Percentiles rank a stretch among this genome's conserved stretches.
These are phyloP conservation scores for Drosophila setifemur DNA, from an alignment of 1,140 invertebrate genomes.

Conservation along the genomic window DNA sequence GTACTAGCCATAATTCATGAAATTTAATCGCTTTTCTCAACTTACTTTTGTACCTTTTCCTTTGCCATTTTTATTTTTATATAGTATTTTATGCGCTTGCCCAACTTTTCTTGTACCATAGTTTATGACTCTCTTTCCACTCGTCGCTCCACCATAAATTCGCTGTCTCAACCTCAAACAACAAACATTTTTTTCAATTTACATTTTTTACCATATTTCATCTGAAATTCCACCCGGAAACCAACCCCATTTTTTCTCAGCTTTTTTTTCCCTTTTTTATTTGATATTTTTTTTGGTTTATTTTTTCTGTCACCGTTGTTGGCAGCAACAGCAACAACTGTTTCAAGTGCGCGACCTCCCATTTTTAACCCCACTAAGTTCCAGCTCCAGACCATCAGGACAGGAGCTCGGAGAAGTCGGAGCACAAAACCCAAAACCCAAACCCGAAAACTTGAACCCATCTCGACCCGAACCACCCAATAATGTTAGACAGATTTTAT, in stretches of 20 bases:
- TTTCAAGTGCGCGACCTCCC: slow-evolving; percentile 23
- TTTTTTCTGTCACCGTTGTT: slow-evolving; percentile 16
- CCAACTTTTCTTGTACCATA: slow-evolving; percentile 24
- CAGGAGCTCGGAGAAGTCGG: too few species aligned
- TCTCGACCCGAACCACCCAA: slow-evolving; percentile 10
- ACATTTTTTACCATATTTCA: slow-evolving; percentile 58
- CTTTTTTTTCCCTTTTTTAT: slow-evolving; percentile 10
- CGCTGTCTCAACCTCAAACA: slow-evolving; percentile 28
- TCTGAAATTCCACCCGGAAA: slow-evolving; percentile 29
- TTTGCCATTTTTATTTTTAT: slow-evolving; percentile 10
- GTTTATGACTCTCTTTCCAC: slow-evolving; percentile 36
- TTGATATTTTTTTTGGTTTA: too few species aligned
- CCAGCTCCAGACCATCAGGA: not conserved
- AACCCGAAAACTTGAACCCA: slow-evolving; percentile 4
- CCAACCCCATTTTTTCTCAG: slow-evolving; percentile 16
- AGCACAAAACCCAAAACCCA: not conserved
- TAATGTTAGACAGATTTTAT: slow-evolving; percentile 69
- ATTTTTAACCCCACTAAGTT: not conserved
- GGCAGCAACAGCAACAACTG: slow-evolving; percentile 12
- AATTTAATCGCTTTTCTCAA: slow-evolving; percentile 64
- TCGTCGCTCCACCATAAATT: slow-evolving; percentile 50
- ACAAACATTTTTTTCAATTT: slow-evolving; percentile 57
- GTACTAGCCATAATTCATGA: slow-evolving; percentile 60
- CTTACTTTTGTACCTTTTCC: slow-evolving; percentile 25
- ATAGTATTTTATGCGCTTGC: slow-evolving; percentile 4